Evolutionary conservation across 2,113 vertebrate species (phyloP).

Genomic region (Gobio gobio): DNA sequence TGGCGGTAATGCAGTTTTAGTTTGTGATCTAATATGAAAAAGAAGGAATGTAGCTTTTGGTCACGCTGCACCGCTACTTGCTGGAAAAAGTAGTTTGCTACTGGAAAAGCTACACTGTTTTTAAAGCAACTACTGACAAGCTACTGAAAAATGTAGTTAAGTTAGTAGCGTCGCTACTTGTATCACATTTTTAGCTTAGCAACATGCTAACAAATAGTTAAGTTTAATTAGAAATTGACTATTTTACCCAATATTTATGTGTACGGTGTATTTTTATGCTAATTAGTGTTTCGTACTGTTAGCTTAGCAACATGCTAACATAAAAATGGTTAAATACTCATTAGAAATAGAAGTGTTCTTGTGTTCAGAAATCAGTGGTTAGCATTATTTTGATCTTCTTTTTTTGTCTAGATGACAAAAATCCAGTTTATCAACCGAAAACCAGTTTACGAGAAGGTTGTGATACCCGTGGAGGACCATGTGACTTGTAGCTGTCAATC

Average conservation of each 20-base stretch:
- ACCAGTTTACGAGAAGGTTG: constrained; percentile 78
- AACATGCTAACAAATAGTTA: background rate
- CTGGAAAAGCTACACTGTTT: no score
- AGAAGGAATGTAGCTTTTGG: no score
- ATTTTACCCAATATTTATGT: background rate
- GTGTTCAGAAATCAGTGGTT: background rate
- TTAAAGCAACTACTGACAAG: no score
- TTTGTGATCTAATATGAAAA: no score
- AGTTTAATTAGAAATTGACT: background rate
- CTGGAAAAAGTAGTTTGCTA: no score
- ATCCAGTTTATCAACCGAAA: constrained; percentile 81
- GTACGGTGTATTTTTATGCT: background rate
- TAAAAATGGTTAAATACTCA: background rate
- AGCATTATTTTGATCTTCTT: background rate
- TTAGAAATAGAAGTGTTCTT: background rate
- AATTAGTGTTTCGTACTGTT: background rate
- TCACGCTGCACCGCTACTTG: no score
- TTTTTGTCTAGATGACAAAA: constrained; percentile 84
- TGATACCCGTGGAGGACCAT: constrained; percentile 91
- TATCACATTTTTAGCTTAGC: constrained; percentile 1
- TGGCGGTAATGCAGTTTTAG: no score
- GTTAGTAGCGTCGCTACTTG: no score
- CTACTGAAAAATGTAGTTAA: no score
- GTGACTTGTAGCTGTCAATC: constrained; percentile 85
- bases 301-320: background rate